phyloP scores from a whole-genome alignment of 2,888 invertebrate genomes.

The Cephus runcator region DNA sequence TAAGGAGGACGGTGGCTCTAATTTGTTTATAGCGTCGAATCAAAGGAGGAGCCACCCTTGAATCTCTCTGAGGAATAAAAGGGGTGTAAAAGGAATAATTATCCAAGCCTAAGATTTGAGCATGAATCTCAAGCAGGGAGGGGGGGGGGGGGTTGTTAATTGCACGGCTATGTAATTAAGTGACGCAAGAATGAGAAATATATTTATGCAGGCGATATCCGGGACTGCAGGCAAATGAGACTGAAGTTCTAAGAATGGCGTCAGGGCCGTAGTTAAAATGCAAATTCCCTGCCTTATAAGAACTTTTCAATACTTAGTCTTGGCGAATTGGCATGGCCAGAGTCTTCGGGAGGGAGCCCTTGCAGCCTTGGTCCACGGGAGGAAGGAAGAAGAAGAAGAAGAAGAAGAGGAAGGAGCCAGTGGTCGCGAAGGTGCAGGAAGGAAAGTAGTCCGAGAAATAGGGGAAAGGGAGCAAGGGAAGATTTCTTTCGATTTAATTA shows the following conservation, averaged over 20 bases:
- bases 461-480: conserved; percentile 21
- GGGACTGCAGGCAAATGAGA: conserved; percentile 26
- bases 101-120: too few relatives aligned
- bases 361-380: not conserved
- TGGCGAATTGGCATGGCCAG: conserved; percentile 27
- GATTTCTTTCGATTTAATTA: conserved; percentile 61
- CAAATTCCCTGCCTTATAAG: conserved; percentile 37
- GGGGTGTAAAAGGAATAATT: too few relatives aligned
- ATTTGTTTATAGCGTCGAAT: too few relatives aligned
- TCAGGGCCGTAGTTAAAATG: conserved; percentile 35
- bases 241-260: conserved; percentile 26
- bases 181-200: too few relatives aligned
- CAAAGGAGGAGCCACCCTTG: too few relatives aligned
- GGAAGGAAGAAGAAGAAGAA: not conserved
- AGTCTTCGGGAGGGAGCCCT: too few relatives aligned
- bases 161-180: too few relatives aligned
- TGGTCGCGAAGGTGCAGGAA: not conserved
- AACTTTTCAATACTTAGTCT: conserved; percentile 34
- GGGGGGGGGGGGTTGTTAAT: too few relatives aligned
- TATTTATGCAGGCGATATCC: not conserved
- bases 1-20: too few relatives aligned
- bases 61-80: too few relatives aligned
- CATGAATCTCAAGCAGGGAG: too few relatives aligned
- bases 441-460: not conserved
- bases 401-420: conserved; percentile 11